phyloP scores from a whole-genome alignment of 2,888 invertebrate species.

The Galerucella nymphaeae region DNA sequence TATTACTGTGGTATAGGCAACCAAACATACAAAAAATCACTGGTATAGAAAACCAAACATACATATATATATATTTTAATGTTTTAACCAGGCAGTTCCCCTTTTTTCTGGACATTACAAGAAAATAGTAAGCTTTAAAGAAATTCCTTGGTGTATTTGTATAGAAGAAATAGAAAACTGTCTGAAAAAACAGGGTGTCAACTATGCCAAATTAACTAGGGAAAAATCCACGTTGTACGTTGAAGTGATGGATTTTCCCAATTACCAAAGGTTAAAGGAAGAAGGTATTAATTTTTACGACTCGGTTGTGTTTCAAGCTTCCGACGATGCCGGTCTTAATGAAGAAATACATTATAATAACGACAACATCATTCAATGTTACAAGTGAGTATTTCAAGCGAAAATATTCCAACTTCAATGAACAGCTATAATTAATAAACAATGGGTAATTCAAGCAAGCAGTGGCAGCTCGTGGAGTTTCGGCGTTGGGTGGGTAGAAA shows the following conservation, averaged over 20 bases:
- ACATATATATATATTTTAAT: background rate
- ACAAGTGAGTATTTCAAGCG: conserved; percentile 53
- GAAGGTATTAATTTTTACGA: conserved; percentile 68
- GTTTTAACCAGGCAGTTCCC: conserved; percentile 56
- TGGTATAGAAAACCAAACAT: no score
- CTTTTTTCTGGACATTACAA: conserved; percentile 63
- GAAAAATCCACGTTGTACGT: conserved; percentile 54
- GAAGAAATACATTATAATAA: conserved; percentile 49
- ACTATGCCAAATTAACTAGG: conserved; percentile 62
- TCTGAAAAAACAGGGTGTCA: conserved; percentile 64
- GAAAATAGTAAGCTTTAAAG: conserved; percentile 63
- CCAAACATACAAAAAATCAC: no score
- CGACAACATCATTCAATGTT: conserved; percentile 66
- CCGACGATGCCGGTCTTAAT: conserved; percentile 38
- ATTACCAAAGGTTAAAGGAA: conserved; percentile 64
- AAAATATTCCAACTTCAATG: no score
- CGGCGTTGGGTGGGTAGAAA: no score
- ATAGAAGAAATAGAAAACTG: conserved; percentile 65
- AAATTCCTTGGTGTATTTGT: conserved; percentile 68
- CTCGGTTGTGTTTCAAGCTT: conserved; percentile 60
- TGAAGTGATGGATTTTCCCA: conserved; percentile 64
- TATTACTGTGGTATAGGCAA: no score
- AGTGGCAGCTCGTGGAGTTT: no score
- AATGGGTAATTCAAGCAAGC: no score
- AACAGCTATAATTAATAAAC: no score